phyloP scores from a whole-genome alignment of 2,888 invertebrate genomes.

The Dolichomitus sp. region DNA sequence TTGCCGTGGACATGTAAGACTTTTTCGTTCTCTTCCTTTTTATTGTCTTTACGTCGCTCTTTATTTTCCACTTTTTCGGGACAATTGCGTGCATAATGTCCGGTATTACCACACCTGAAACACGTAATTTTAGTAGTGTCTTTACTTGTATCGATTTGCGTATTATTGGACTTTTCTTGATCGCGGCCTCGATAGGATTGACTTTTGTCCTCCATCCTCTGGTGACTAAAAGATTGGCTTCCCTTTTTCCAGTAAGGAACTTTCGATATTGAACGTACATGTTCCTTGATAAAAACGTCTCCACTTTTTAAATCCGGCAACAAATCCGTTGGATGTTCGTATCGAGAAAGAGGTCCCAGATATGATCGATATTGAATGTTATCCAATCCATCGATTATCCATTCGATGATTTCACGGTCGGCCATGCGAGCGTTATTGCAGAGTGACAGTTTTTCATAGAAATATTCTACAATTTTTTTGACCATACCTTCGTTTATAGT shows the following conservation, averaged over 20 bases:
- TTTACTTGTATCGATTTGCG: background rate
- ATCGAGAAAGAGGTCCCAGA: slow-evolving; percentile 66
- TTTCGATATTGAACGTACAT: background rate
- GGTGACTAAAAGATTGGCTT: background rate
- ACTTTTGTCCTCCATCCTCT: background rate
- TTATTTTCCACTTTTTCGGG: background rate
- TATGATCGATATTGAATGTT: slow-evolving; percentile 62
- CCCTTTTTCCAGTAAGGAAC: background rate
- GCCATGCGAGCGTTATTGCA: slow-evolving; percentile 70
- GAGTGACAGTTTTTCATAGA: too few relatives aligned
- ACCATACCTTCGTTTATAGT: too few relatives aligned
- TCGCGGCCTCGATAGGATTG: background rate
- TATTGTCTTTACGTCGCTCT: background rate
- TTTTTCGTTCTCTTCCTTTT: background rate
- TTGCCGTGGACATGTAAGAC: slow-evolving; percentile 6
- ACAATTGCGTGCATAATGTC: slow-evolving; percentile 2
- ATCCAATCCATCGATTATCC: slow-evolving; percentile 65
- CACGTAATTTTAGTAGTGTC: background rate
- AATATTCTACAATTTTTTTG: too few relatives aligned
- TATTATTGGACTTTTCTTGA: background rate
- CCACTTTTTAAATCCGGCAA: slow-evolving; percentile 67
- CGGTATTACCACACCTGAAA: slow-evolving; percentile 3
- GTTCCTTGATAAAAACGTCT: slow-evolving; percentile 1
- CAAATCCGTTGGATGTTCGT: slow-evolving; percentile 58
- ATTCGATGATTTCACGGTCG: slow-evolving; percentile 63